Base-by-base conservation (phyloP, 2,888 invertebrate genomes). In the Napeogenes sylphis region DNA sequence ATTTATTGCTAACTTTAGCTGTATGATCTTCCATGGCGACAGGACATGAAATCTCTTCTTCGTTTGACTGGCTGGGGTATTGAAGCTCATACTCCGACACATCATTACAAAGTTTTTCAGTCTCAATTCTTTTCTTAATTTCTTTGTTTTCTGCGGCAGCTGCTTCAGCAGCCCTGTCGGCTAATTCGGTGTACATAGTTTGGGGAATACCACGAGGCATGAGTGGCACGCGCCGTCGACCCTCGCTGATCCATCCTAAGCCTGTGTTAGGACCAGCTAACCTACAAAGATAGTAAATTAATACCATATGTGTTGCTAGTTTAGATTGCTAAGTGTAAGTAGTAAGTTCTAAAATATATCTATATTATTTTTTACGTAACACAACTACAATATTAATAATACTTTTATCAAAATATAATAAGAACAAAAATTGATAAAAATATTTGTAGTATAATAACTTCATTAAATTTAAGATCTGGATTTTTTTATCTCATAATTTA, bases 241-340 rank as follows among this genome's bases (percentile, higher is more conserved):
- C 98, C 85, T 98, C 98, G 71, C 95, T 93, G 69, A 95, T 93
- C 98, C 98, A 98, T 86, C 95, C 95, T 73, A 92, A 90, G 64
- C 92, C 91, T 65, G 94, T 93, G 78, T 93, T 93, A 58, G 93
- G 93, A 55, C 94, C 94, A 73, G 92, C 91, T 75, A 94, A 88
- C 77, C 93, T 93, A 57, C 45, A 62, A 61, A 45, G 33, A 33
- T 8, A 51, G 3, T 58, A 46, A 30, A 35, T 35, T 2, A 35
- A 5, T 35, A 35, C 35, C 3, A 35, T 4, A 35, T 35, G 35
- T 21, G 21, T 21, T 21, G 21, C 21, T 21, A 21, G 21, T 21
- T 21, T 21, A 21, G 21, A 21, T 21, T 21, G 21, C 21, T 21
- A 21, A 21, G 21, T 21, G 21, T 21, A 21, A 21, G 21, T 21